phyloP scores from a whole-genome alignment of 2,888 invertebrate genomes.

The Heliconius aoede region DNA sequence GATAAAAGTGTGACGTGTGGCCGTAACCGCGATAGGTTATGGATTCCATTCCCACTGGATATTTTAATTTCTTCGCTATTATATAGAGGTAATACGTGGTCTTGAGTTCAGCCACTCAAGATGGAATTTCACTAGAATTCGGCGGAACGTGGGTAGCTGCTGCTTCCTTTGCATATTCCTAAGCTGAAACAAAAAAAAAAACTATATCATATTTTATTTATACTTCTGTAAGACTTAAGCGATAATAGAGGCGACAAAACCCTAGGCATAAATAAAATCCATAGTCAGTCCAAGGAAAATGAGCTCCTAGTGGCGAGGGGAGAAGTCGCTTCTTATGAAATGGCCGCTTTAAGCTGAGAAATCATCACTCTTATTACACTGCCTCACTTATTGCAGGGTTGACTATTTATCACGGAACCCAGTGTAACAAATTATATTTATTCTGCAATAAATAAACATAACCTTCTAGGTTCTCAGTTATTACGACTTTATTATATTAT shows the following conservation, averaged over 20 bases:
- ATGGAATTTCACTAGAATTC: too few species aligned
- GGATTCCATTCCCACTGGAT: too few species aligned
- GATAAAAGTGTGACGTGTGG: too few species aligned
- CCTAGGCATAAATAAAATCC: constrained; percentile 50
- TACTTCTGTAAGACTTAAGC: constrained; percentile 7
- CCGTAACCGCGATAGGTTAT: too few species aligned
- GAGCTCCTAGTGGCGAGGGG: constrained; percentile 69
- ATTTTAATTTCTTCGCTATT: too few species aligned
- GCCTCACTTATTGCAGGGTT: constrained; percentile 60
- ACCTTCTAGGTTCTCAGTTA: background rate
- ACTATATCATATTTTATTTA: background rate
- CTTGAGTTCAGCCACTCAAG: too few species aligned
- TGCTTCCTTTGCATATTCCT: too few species aligned
- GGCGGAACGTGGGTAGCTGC: too few species aligned
- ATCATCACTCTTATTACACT: constrained; percentile 73
- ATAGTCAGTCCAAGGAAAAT: constrained; percentile 69
- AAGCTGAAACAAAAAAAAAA: too few species aligned
- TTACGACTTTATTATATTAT: background rate
- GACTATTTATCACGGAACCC: constrained; percentile 41
- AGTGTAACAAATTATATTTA: background rate
- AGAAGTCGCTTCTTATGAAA: constrained; percentile 69
- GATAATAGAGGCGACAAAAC: constrained; percentile 1
- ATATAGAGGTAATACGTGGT: too few species aligned
- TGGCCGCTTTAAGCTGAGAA: constrained; percentile 70
- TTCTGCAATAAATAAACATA: background rate